Conservation (phyloP, 2,888 invertebrate genomes). For the Hedychridium roseum region DNA sequence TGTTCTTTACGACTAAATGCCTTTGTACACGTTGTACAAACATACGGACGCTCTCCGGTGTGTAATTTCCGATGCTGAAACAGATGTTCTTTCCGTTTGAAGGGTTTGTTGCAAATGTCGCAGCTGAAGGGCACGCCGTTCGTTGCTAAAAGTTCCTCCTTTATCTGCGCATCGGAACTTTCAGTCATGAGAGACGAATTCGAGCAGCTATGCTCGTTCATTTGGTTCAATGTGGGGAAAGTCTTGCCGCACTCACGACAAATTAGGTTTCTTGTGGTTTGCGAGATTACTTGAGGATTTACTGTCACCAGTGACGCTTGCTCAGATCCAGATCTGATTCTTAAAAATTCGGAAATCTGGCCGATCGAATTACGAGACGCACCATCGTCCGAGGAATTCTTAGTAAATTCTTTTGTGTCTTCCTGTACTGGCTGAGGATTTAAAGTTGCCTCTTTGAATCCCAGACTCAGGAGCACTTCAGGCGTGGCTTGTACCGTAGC, state of each 20-base stretch:
- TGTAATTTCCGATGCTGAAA: constrained; percentile 75
- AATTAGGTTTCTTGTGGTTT: constrained; percentile 39
- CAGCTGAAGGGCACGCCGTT: constrained; percentile 63
- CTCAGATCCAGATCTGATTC: constrained; percentile 55
- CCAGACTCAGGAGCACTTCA: constrained; percentile 58
- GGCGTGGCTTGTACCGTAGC: constrained; percentile 56
- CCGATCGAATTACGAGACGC: constrained; percentile 56
- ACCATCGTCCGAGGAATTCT: constrained; percentile 48
- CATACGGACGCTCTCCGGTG: constrained; percentile 73
- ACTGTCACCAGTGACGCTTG: constrained; percentile 53
- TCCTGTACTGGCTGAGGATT: constrained; percentile 50
- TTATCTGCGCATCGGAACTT: constrained; percentile 30
- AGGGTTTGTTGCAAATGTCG: constrained; percentile 70
- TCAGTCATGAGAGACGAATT: constrained; percentile 33
- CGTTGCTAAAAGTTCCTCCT: constrained; percentile 42
- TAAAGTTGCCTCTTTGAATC: constrained; percentile 51
- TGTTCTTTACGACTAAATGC: constrained; percentile 77
- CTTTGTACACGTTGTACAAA: constrained; percentile 72
- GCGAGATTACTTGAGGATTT: constrained; percentile 56
- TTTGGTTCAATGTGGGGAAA: constrained; percentile 50
- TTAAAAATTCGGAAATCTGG: constrained; percentile 59
- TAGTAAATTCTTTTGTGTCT: constrained; percentile 54
- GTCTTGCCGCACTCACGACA: constrained; percentile 62
- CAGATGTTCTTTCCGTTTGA: constrained; percentile 75
- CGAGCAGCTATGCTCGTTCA: constrained; percentile 53